Evolutionary conservation across 2,113 vertebrate genomes (phyloP), one percentile per base, ranked within the genome.

Genomic region (Cyanoderma ruficeps): DNA sequence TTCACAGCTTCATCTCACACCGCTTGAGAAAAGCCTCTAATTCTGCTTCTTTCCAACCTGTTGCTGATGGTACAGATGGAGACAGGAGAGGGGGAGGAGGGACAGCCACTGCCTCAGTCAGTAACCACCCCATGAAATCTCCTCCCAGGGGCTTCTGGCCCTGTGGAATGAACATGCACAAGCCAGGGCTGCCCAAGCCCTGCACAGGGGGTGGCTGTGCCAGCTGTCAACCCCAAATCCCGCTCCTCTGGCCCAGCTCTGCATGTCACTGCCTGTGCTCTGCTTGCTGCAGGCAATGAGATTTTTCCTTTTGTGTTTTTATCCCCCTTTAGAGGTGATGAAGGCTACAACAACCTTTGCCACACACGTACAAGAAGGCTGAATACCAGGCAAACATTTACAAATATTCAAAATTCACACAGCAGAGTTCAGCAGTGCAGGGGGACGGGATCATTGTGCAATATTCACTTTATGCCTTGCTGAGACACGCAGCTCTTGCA

Each of bases 81-180:
- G 44, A 55, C 28, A 8, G 0, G 35, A 71, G 50, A 63, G 16
- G 41, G 41, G 56, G 33, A 55, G 57, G 31, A 63, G 24, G n/a
- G n/a, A 39, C 0, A 13, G 52, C 21, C 18, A 3, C 42, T 75
- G 56, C 42, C 61, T 59, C 60, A 27, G 12, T 10, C 56, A 23
- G 12, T 9, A 30, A 24, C 5, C 42, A 35, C 7, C 7, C 61
- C 41, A 11, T 0, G 42, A 70, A 70, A 61, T 18, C 46, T 50
- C 60, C 46, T 39, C 41, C 52, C 33, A 14, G 56, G 31, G 53
- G 63, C 27, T 83, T 52, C 57, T 44, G 52, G 68, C 52, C 7
- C 15, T 5, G 4, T 17, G 75, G 59, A 63, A 64, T 22, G 39
- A 25, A 9, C 3, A 0, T 0, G 15, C 49, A 35, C 27, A 8